Conservation (phyloP, 2,888 invertebrate species). For the Gymnocheta viridis region DNA sequence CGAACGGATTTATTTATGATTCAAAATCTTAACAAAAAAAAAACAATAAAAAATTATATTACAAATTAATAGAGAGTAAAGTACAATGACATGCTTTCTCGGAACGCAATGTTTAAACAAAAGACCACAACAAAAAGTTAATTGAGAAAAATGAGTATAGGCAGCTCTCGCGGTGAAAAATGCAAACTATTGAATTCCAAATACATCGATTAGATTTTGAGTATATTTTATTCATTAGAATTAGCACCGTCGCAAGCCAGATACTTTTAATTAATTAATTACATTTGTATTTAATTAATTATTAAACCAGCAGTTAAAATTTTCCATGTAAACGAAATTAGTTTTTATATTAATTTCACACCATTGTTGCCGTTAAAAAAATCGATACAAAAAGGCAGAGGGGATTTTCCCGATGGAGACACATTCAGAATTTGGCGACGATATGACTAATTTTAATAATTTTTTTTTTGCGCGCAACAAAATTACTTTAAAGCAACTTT, state of each 20-base stretch:
- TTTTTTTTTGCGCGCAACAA: not conserved
- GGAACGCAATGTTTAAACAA: not conserved
- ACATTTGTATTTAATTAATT: not conserved
- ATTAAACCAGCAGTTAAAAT: not conserved
- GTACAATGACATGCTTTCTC: not conserved
- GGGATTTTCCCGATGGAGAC: slow-evolving; percentile 17
- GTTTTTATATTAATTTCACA: slow-evolving; percentile 9
- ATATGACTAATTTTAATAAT: slow-evolving; percentile 37
- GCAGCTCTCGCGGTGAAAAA: not conserved
- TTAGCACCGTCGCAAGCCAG: not conserved
- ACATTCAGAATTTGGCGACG: not conserved
- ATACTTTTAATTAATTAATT: not conserved
- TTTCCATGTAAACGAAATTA: not conserved
- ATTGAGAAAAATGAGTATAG: not conserved
- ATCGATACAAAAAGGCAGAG: not conserved
- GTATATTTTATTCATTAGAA: not conserved
- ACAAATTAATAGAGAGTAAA: not conserved
- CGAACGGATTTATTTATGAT: too few species aligned
- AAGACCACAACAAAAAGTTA: not conserved
- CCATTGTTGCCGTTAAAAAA: not conserved
- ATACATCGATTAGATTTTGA: not conserved
- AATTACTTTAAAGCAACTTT: not conserved
- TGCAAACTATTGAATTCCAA: not conserved
- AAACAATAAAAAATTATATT: too few species aligned
- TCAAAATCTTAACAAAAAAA: too few species aligned